phyloP scores from a whole-genome alignment of 2,797 vertebrate species.

The Mus minutoides region DNA sequence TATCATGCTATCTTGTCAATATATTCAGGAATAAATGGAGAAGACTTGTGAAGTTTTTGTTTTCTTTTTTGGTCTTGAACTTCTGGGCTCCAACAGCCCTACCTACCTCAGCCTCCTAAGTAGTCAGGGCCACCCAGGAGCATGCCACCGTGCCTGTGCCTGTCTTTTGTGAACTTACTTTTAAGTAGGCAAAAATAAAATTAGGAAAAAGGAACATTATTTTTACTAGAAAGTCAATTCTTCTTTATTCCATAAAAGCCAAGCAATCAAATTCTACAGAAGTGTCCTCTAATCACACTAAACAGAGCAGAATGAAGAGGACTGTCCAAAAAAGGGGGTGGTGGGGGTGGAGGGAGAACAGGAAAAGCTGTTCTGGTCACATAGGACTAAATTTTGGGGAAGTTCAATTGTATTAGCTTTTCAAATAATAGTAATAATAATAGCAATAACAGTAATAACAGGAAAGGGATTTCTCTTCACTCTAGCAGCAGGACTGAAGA shows the following conservation, averaged over 20 bases:
- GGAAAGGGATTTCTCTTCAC: not conserved
- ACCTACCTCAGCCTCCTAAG: not conserved
- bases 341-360: not conserved
- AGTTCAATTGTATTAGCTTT: not conserved
- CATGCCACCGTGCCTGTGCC: not conserved
- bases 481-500: not conserved
- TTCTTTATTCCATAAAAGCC: not conserved
- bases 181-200: not conserved
- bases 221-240: not conserved
- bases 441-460: not conserved
- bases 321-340: not conserved
- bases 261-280: not conserved
- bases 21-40: not conserved
- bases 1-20: not conserved
- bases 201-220: not conserved
- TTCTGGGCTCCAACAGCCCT: not conserved
- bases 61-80: not conserved
- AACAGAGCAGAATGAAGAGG: not conserved
- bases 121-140: not conserved
- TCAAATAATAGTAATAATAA: not conserved
- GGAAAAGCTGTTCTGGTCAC: not conserved
- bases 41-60: no score
- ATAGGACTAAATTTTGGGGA: not conserved
- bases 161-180: not conserved
- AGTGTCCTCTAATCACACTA: not conserved